Percentiles rank a stretch among this genome's conserved stretches.
Conservation (phyloP, 2,888 invertebrate genomes). For the Hirtodrosophila cameraria region DNA sequence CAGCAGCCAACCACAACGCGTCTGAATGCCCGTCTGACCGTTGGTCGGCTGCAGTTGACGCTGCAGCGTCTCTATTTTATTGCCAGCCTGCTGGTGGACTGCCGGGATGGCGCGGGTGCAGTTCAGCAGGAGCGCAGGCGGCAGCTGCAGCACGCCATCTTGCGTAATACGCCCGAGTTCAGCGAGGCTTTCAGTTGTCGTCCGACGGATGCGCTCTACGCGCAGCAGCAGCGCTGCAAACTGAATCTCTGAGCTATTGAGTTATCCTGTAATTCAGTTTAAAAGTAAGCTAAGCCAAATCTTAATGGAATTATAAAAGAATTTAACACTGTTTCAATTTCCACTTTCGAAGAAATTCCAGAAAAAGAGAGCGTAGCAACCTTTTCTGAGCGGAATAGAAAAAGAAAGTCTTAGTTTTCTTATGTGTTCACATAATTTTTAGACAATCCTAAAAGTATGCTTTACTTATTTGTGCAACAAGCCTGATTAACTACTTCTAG, state of each 20-base stretch:
- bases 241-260: background rate
- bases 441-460: too few relatives aligned
- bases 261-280: too few relatives aligned
- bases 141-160: conserved; percentile 68
- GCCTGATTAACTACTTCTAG: too few relatives aligned
- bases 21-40: conserved; percentile 56
- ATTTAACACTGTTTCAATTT: too few relatives aligned
- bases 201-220: conserved; percentile 62
- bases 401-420: too few relatives aligned
- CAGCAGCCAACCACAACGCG: conserved; percentile 54
- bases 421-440: too few relatives aligned
- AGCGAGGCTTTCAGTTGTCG: conserved; percentile 78
- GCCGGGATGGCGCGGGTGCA: conserved; percentile 45
- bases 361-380: too few relatives aligned
- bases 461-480: too few relatives aligned
- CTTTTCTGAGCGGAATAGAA: too few relatives aligned
- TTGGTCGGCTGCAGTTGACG: conserved; percentile 62
- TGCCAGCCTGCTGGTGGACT: conserved; percentile 73
- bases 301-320: too few relatives aligned
- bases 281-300: too few relatives aligned
- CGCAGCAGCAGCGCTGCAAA: conserved; percentile 51
- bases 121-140: conserved; percentile 57
- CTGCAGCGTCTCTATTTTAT: conserved; percentile 76
- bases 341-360: too few relatives aligned
- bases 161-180: conserved; percentile 77